These are phyloP conservation scores for Pogonus chalceus DNA, from an alignment of 1,140 invertebrate species.

Conservation along the genomic window DNA sequence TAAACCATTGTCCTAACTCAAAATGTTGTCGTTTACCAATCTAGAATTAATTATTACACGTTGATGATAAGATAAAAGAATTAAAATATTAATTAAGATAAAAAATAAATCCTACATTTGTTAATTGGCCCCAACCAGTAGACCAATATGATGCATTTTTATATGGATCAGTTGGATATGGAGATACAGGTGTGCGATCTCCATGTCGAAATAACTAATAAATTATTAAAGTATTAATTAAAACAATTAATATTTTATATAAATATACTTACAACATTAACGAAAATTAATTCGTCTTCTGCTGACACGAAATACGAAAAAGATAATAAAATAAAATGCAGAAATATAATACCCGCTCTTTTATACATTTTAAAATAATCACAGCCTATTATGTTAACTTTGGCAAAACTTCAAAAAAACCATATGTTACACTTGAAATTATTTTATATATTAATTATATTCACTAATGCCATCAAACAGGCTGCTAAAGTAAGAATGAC, in stretches of 20 bases:
- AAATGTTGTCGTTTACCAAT: constrained; percentile 69
- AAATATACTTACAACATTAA: neutral
- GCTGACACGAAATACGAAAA: neutral
- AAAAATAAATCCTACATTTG: constrained; percentile 57
- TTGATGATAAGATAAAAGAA: constrained; percentile 6
- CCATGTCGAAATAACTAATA: constrained; percentile 55
- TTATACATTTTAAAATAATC: neutral
- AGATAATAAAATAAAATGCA: neutral
- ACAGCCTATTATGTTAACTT: neutral
- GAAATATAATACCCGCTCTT: neutral
- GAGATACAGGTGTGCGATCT: constrained; percentile 63
- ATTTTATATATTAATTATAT: neutral
- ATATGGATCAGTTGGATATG: constrained; percentile 72
- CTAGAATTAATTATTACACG: constrained; percentile 35
- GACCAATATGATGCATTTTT: constrained; percentile 58
- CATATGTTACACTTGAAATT: neutral
- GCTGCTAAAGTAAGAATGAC: neutral
- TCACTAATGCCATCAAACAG: neutral
- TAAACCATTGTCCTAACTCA: constrained; percentile 64
- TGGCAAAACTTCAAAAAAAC: neutral
- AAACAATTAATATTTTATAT: neutral
- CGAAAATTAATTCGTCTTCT: neutral
- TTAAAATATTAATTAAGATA: neutral
- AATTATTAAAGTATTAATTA: neutral
- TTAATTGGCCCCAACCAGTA: constrained; percentile 67